Percentiles rank a stretch among this genome's conserved stretches.
Evolutionary conservation across 2,797 vertebrate species (phyloP).

Genomic region (Anabas testudineus): DNA sequence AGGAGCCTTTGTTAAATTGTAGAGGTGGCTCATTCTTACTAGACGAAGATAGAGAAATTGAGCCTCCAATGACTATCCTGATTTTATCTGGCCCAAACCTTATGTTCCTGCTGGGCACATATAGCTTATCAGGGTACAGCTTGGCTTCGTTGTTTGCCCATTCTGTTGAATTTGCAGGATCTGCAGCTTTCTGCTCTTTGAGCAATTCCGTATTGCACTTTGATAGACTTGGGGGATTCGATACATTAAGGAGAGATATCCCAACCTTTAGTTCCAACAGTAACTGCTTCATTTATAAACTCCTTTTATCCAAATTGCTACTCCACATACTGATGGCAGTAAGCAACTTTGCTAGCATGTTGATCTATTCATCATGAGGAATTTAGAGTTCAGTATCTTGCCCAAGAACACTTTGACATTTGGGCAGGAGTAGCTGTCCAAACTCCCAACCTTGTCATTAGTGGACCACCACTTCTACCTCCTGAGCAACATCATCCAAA

Average conservation of each 20-base stretch:
- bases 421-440: too few species aligned
- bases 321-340: neutral
- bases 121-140: neutral
- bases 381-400: neutral
- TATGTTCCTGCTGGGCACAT: neutral
- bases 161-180: neutral
- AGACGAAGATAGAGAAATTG: constrained; percentile 10
- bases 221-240: too few species aligned
- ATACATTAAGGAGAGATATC: neutral
- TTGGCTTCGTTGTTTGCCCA: neutral
- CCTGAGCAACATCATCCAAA: too few species aligned
- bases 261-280: neutral
- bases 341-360: too few species aligned
- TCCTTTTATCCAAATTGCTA: neutral
- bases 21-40: constrained; percentile 19
- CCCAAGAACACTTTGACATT: neutral
- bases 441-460: too few species aligned
- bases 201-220: neutral
- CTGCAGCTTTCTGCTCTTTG: neutral
- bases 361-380: neutral
- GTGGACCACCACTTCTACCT: too few species aligned
- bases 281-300: neutral
- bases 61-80: constrained; percentile 1
- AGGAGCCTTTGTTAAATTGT: constrained; percentile 20
- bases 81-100: constrained; percentile 12